A percentile compares a stretch with the other conserved stretches of the same genome.
phyloP scores from a whole-genome alignment of 2,888 invertebrate genomes.

The Pheosia tremula region DNA sequence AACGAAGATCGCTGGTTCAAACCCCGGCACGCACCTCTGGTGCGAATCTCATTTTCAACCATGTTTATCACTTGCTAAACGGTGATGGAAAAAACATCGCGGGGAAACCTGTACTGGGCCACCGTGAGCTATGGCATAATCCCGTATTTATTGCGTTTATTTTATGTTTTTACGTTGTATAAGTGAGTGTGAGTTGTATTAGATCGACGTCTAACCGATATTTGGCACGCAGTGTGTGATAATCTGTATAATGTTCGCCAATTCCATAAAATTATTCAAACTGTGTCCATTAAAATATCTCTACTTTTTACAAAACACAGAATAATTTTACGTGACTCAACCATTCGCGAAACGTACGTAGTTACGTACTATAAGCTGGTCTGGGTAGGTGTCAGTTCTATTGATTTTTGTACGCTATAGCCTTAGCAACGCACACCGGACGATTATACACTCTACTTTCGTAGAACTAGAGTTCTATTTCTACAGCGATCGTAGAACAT shows the following conservation, averaged over 20 bases:
- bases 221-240: too few species aligned
- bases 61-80: too few species aligned
- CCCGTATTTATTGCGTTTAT: too few species aligned
- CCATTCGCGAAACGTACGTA: slow-evolving; percentile 36
- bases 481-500: slow-evolving; percentile 8
- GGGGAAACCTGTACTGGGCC: too few species aligned
- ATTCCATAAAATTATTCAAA: slow-evolving; percentile 35
- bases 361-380: slow-evolving; percentile 29
- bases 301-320: slow-evolving; percentile 42
- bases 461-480: slow-evolving; percentile 23
- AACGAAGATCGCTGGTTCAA: too few species aligned
- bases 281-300: slow-evolving; percentile 38
- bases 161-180: too few species aligned
- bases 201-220: too few species aligned
- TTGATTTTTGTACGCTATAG: slow-evolving; percentile 56
- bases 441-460: slow-evolving; percentile 34
- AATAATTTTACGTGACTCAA: slow-evolving; percentile 38
- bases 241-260: not conserved
- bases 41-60: too few species aligned
- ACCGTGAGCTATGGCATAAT: too few species aligned
- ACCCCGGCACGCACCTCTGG: too few species aligned
- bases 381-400: slow-evolving; percentile 44
- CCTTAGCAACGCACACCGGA: slow-evolving; percentile 23
- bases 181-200: too few species aligned
- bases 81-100: too few species aligned